Percentiles rank a stretch among this genome's conserved stretches.
Conservation (phyloP, 2,797 vertebrate species). For the Serranus cabrilla region DNA sequence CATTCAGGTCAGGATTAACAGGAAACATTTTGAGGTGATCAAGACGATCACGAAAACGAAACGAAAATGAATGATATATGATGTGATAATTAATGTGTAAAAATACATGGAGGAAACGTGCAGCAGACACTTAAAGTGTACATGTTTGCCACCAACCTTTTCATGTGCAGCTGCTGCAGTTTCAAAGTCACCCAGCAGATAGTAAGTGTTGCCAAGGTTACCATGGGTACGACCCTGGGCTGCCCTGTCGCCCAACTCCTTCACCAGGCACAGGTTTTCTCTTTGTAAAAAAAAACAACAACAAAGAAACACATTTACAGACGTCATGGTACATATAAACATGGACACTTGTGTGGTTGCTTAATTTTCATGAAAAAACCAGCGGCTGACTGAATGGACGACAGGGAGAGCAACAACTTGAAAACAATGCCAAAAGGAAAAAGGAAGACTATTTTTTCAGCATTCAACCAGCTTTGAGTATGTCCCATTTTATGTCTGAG, state of each 20-base stretch:
- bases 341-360: too few species aligned
- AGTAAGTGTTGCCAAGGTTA: conserved; percentile 96
- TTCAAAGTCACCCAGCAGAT: conserved; percentile 95
- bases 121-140: background rate
- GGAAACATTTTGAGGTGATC: conserved; percentile 8
- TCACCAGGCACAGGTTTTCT: conserved; percentile 92
- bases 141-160: conserved; percentile 84
- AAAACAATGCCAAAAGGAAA: background rate
- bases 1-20: conserved; percentile 17
- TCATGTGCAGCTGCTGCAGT: conserved; percentile 93
- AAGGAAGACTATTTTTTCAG: background rate
- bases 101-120: background rate
- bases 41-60: background rate
- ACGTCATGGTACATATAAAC: background rate
- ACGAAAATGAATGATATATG: background rate
- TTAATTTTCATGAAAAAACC: too few species aligned
- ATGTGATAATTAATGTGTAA: too few species aligned
- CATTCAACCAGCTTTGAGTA: background rate
- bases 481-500: background rate
- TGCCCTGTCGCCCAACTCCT: conserved; percentile 91
- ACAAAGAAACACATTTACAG: background rate
- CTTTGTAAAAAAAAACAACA: conserved; percentile 71
- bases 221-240: conserved; percentile 96
- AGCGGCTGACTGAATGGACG: background rate
- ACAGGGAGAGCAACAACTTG: background rate